Conservation (phyloP, 1,140 invertebrate genomes). For the Olivierus martensii region DNA sequence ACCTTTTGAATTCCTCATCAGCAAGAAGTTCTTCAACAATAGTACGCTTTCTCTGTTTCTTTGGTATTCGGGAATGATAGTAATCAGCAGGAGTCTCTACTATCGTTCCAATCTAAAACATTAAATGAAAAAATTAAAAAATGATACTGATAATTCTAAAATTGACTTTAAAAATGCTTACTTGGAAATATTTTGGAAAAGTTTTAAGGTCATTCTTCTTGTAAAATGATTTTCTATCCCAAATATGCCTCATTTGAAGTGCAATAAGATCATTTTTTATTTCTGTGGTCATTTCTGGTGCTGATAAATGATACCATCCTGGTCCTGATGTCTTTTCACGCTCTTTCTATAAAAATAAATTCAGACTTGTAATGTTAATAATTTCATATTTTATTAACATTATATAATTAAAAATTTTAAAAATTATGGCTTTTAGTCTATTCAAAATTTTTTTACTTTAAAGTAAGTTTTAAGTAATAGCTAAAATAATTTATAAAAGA, state of each 20-base stretch:
- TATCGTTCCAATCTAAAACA: slow-evolving; percentile 39
- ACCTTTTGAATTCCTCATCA: slow-evolving; percentile 73
- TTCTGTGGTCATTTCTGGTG: slow-evolving; percentile 76
- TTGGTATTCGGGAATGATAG: slow-evolving; percentile 53
- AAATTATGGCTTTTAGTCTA: too few species aligned
- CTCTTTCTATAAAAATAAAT: slow-evolving; percentile 25
- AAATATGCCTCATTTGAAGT: slow-evolving; percentile 76
- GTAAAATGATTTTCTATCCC: slow-evolving; percentile 87
- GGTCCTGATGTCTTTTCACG: slow-evolving; percentile 62
- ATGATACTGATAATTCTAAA: too few species aligned
- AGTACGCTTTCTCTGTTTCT: slow-evolving; percentile 71
- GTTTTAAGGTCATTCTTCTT: slow-evolving; percentile 77
- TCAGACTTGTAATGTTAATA: too few species aligned
- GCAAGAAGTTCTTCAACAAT: slow-evolving; percentile 83
- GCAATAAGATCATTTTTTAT: slow-evolving; percentile 70
- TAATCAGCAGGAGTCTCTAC: slow-evolving; percentile 40
- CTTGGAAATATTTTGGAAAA: slow-evolving; percentile 84
- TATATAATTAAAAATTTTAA: too few species aligned
- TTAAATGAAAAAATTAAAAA: slow-evolving; percentile 19
- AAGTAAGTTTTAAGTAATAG: too few species aligned
- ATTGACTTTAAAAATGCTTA: slow-evolving; percentile 29
- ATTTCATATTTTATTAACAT: too few species aligned
- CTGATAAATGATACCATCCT: slow-evolving; percentile 73
- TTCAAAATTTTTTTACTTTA: too few species aligned
- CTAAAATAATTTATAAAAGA: too few species aligned